Percentiles rank a stretch among this genome's conserved stretches.
phyloP scores from a whole-genome alignment of 2,888 invertebrate species.

The Gandaritis pyraliata region DNA sequence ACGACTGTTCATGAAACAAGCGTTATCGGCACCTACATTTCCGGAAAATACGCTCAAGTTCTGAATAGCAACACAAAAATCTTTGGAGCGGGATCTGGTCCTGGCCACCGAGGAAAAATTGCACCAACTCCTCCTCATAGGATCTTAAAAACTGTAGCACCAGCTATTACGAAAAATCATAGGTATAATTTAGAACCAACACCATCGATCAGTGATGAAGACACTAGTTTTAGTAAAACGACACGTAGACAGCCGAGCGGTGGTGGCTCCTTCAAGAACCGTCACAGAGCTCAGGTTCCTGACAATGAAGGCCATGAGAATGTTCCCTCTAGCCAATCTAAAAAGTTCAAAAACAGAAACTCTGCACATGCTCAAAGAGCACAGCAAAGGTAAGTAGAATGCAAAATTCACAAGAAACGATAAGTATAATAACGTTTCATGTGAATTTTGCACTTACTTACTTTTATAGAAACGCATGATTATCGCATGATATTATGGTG shows the following conservation, averaged over 20 bases:
- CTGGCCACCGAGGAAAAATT: conserved; percentile 85
- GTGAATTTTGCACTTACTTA: background rate
- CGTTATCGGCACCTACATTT: conserved; percentile 94
- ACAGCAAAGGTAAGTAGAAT: conserved; percentile 67
- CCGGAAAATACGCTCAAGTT: conserved; percentile 94
- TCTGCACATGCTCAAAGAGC: conserved; percentile 65
- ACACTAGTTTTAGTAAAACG: conserved; percentile 82
- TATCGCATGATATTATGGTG: conserved; percentile 30
- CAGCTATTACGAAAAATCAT: conserved; percentile 81
- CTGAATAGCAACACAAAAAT: conserved; percentile 92
- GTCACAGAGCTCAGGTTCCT: conserved; percentile 71
- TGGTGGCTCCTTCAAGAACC: conserved; percentile 84
- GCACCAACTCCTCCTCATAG: conserved; percentile 87
- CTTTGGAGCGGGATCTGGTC: conserved; percentile 68
- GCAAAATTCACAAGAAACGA: background rate
- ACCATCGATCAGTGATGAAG: conserved; percentile 85
- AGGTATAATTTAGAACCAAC: conserved; percentile 87
- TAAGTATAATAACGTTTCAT: no score
- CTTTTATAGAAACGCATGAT: conserved; percentile 29
- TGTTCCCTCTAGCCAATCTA: conserved; percentile 63
- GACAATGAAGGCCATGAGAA: conserved; percentile 72
- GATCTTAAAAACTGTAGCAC: conserved; percentile 91
- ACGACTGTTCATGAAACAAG: conserved; percentile 95
- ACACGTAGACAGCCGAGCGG: conserved; percentile 80
- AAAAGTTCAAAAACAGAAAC: conserved; percentile 78